Percentiles rank a stretch among this genome's conserved stretches.
Conservation (phyloP, 2,888 invertebrate species). For the Tinea semifulvella region DNA sequence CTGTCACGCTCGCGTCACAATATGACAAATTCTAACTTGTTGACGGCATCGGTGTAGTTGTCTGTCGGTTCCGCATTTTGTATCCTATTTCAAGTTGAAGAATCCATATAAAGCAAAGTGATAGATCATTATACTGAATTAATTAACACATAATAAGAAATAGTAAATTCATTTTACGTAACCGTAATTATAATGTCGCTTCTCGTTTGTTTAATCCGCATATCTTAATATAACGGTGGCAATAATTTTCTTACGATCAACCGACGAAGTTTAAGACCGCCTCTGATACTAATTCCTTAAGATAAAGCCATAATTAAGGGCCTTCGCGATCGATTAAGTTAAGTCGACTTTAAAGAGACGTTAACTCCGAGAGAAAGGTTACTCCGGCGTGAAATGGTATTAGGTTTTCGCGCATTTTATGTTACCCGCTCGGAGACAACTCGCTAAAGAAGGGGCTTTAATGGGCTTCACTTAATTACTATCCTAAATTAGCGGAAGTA, state of each 20-base stretch:
- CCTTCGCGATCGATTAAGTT: slow-evolving; percentile 66
- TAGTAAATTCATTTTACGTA: too few species aligned
- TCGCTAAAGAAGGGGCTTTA: slow-evolving; percentile 61
- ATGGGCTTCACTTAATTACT: slow-evolving; percentile 63
- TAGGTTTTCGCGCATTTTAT: slow-evolving; percentile 65
- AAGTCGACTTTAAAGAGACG: slow-evolving; percentile 65
- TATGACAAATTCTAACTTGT: too few species aligned
- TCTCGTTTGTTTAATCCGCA: too few species aligned
- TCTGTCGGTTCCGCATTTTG: too few species aligned
- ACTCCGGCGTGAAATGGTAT: slow-evolving; percentile 66
- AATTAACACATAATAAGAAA: too few species aligned
- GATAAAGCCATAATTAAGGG: slow-evolving; percentile 65
- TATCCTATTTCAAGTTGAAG: too few species aligned
- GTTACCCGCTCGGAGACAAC: slow-evolving; percentile 41
- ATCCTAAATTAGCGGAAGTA: slow-evolving; percentile 51
- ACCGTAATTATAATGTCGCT: too few species aligned
- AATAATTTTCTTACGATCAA: slow-evolving; percentile 5
- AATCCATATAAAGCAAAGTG: too few species aligned
- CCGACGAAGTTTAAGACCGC: slow-evolving; percentile 30
- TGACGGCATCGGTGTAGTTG: too few species aligned
- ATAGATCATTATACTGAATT: too few species aligned
- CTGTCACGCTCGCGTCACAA: too few species aligned
- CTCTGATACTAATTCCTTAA: slow-evolving; percentile 52
- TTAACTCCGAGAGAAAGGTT: slow-evolving; percentile 64
- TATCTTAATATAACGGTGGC: not conserved